Evolutionary conservation across 2,888 invertebrate genomes (phyloP), one percentile per base, ranked within the genome.

Genomic region (Spodoptera exigua): DNA sequence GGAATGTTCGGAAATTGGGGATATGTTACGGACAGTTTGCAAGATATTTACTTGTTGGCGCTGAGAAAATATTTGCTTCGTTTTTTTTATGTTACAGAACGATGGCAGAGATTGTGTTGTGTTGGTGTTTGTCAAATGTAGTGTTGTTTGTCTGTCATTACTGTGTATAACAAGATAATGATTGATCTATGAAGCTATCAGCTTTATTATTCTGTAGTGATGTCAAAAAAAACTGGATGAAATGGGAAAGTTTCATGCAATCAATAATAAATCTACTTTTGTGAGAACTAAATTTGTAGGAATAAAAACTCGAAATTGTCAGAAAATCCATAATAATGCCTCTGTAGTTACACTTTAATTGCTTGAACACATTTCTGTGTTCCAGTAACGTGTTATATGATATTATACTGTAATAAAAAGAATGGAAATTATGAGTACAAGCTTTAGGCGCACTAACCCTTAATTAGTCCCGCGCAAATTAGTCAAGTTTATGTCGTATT

Each of bases 1-100:
- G 76, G 72, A 72, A 70, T 72, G 59, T 72, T 74, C 72, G 76
- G 75, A 78, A 78, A 76, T 76, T 78, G 78, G 65, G 69, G 78
- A 76, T 72, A 66, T 72, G 78, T 76, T 72, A 68, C 75, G 70
- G 78, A 75, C 72, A 77, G 67, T 68, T 71, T 59, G 45, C 62
- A 54, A 63, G 61, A 68, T 76, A 68, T 75, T 78, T 76, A 71
- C 76, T 74, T 58, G 75, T 67, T 68, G 62, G 66, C 56, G 52
- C 58, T 47, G 43, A 51, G 54, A 65, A 69, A 72, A 76, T 74
- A 66, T 76, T 68, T 78, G 61, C 67, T 61, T 60, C 55, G 71
- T 77, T 77, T 76, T 73, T 77, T 67, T 40, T 5, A 7, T 37
- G 63, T 59, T 55, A 60, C 53, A 36, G 55, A 69, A 77, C 70